Evolutionary conservation across 2,888 invertebrate species (phyloP), one percentile per base, ranked within the genome.

Genomic region (Zaprionus obscuricornis): DNA sequence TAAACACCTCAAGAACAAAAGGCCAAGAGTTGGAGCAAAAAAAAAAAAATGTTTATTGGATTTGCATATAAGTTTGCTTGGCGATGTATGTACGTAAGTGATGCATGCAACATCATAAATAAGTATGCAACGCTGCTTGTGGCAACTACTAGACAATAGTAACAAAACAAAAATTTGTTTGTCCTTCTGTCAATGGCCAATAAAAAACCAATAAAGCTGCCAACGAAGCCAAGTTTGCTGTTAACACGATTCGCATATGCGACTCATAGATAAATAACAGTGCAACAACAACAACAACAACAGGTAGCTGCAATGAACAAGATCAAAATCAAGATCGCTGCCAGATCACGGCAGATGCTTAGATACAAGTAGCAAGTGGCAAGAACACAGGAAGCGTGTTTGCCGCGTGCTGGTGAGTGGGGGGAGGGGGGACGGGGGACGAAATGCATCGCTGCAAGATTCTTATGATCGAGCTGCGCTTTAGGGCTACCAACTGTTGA

Each of bases 101-200:
- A 59, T 66, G 55, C 39, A 51, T 37, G 52, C 57, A 67, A 71
- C 74, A 70, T 85, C 79, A 82, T 84, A 84, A 81, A 82, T 74
- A 83, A 73, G 57, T 59, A 43, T 18, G 31, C 39, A 27, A 40
- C 6, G 31, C 13, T 26, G 47, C n/a, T 43, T n/a, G n/a, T n/a
- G n/a, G n/a, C n/a, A n/a, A n/a, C n/a, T n/a, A n/a, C n/a, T n/a
- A n/a, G n/a, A n/a, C n/a, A n/a, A n/a, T n/a, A n/a, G n/a, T n/a
- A n/a, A n/a, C n/a, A n/a, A n/a, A n/a, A n/a, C n/a, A n/a, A n/a
- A 86, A 79, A 85, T 83, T 85, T 67, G 85, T 87, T 89, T 88
- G 88, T 87, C 88, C 89, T 89, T 88, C 88, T 86, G 88, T 85
- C 88, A 87, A 85, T 86, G 86, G 68, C 84, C 84, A 87, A 88